Evolutionary conservation across 2,888 invertebrate genomes (phyloP).

Genomic region (Acleris emargana): DNA sequence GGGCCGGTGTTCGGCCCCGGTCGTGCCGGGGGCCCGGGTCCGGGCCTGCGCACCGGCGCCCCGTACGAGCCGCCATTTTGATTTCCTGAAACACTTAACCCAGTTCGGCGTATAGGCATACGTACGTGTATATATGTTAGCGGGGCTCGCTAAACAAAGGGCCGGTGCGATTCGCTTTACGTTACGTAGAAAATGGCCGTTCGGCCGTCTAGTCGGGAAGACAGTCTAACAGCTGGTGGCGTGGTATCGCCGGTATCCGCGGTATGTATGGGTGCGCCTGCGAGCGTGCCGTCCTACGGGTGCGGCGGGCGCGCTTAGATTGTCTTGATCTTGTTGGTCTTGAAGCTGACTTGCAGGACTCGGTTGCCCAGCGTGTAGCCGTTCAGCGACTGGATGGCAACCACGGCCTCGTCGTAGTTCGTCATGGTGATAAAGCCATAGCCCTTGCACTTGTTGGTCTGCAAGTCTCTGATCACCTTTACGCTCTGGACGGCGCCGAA

Average conservation of each 20-base stretch:
- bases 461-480: conserved; percentile 95
- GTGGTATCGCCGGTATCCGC: conserved; percentile 41
- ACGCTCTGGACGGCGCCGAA: conserved; percentile 97
- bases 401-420: conserved; percentile 96
- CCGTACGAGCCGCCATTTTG: conserved; percentile 68
- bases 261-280: conserved; percentile 80
- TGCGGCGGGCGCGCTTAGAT: conserved; percentile 81
- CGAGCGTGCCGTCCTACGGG: conserved; percentile 80
- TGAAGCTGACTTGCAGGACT: conserved; percentile 96
- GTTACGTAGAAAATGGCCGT: conserved; percentile 63
- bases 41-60: conserved; percentile 65
- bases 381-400: conserved; percentile 95
- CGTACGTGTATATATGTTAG: conserved; percentile 39
- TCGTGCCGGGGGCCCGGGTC: conserved; percentile 31
- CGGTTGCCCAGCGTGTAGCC: conserved; percentile 96
- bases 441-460: conserved; percentile 97
- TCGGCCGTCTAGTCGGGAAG: conserved; percentile 56
- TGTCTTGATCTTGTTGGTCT: conserved; percentile 91
- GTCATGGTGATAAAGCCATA: conserved; percentile 98
- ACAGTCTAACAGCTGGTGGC: conserved; percentile 45
- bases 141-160: conserved; percentile 66
- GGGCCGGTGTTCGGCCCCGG: conserved; percentile 10
- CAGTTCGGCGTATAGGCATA: conserved; percentile 54
- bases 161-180: conserved; percentile 61
- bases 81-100: conserved; percentile 76